These are phyloP conservation scores for Meloidogyne floridensis DNA, from an alignment of 1,140 invertebrate species.

Conservation along the genomic window DNA sequence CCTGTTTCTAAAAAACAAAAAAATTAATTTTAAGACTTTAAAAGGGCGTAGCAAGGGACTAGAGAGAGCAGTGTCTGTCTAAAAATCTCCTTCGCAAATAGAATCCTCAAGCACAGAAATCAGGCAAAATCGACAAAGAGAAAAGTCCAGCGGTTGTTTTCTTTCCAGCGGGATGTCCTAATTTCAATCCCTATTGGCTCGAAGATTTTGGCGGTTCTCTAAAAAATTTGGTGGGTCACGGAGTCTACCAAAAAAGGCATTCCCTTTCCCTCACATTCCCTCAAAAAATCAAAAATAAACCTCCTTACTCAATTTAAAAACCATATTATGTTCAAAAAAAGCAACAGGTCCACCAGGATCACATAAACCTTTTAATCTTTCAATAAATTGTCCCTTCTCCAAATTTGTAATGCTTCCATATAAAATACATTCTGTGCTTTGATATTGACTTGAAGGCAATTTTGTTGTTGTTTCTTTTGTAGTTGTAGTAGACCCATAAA, in stretches of 20 bases:
- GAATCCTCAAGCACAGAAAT: too few species aligned
- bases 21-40: background rate
- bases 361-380: conserved; percentile 47
- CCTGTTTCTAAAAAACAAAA: conserved; percentile 33
- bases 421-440: conserved; percentile 45
- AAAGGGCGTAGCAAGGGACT: too few species aligned
- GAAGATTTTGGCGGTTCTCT: too few species aligned
- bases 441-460: conserved; percentile 34
- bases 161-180: too few species aligned
- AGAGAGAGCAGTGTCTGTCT: too few species aligned
- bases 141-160: too few species aligned
- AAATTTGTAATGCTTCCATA: conserved; percentile 42
- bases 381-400: conserved; percentile 36
- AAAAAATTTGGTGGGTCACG: too few species aligned
- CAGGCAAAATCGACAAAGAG: too few species aligned
- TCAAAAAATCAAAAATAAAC: background rate
- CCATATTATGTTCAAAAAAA: conserved; percentile 54
- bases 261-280: too few species aligned
- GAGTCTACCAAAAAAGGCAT: too few species aligned
- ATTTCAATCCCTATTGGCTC: too few species aligned
- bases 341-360: conserved; percentile 37
- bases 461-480: background rate
- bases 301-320: conserved; percentile 47
- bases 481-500: background rate
- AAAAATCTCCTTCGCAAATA: too few species aligned